These are phyloP conservation scores for Cotesia congregata DNA, from an alignment of 2,888 invertebrate species.

Conservation along the genomic window DNA sequence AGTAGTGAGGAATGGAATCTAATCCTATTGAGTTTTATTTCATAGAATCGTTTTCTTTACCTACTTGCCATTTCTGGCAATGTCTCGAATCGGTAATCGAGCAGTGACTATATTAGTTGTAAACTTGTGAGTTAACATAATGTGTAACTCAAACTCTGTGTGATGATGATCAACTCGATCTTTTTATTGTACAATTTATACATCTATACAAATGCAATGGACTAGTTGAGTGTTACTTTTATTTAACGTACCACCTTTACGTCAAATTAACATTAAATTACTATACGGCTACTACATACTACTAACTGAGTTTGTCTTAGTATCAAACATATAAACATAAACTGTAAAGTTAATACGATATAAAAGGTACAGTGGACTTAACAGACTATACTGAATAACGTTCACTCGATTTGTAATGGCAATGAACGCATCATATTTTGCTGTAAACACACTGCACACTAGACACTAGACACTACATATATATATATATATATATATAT, in stretches of 20 bases:
- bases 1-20: slow-evolving; percentile 16
- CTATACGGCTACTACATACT: too few relatives aligned
- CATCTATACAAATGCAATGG: too few relatives aligned
- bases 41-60: slow-evolving; percentile 44
- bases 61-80: slow-evolving; percentile 47
- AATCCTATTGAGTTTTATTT: slow-evolving; percentile 30
- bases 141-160: neutral
- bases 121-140: neutral
- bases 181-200: neutral
- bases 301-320: too few relatives aligned
- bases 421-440: neutral
- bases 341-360: too few relatives aligned
- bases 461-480: neutral
- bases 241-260: too few relatives aligned
- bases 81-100: slow-evolving; percentile 1
- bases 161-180: neutral
- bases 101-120: neutral
- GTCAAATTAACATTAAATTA: too few relatives aligned
- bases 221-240: too few relatives aligned
- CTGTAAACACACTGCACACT: neutral
- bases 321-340: too few relatives aligned
- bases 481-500: neutral
- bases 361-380: too few relatives aligned
- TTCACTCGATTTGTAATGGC: neutral
- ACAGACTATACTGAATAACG: neutral